Evolutionary conservation across 2,113 vertebrate genomes (phyloP).

Genomic region (Dasyornis broadbenti): DNA sequence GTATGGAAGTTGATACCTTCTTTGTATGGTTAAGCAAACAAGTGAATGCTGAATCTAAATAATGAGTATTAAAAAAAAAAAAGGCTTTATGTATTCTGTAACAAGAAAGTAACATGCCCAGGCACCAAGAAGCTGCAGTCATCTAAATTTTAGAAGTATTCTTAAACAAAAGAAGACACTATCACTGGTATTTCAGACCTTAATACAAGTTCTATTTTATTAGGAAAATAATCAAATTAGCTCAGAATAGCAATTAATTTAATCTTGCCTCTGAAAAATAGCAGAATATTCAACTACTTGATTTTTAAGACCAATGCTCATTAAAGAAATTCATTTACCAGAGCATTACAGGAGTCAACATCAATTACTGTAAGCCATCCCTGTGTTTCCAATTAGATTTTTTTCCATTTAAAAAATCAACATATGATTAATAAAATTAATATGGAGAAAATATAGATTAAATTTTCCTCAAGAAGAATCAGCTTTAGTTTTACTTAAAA

Average conservation of each 20-base stretch:
- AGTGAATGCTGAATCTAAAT: not conserved
- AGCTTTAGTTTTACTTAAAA: slow-evolving; percentile 27
- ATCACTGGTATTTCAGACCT: not conserved
- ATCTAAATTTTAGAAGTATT: not conserved
- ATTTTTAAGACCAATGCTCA: not conserved
- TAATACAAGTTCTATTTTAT: not conserved
- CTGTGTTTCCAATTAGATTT: not conserved
- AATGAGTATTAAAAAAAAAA: not conserved
- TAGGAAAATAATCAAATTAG: not conserved
- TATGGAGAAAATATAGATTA: not conserved
- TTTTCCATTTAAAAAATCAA: not conserved
- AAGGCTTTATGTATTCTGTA: not conserved
- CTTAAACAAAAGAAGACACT: not conserved
- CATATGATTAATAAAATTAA: not conserved
- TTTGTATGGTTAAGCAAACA: not conserved
- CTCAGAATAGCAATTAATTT: not conserved
- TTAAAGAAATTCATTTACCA: not conserved
- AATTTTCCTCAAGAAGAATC: not conserved
- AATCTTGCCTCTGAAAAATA: not conserved
- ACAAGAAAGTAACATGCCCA: not conserved
- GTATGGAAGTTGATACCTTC: not conserved
- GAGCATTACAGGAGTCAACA: not conserved
- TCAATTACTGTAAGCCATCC: not conserved
- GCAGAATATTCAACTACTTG: not conserved
- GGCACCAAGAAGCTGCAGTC: not conserved